Conservation (phyloP, 2,888 invertebrate genomes). For the Thera obeliscata region DNA sequence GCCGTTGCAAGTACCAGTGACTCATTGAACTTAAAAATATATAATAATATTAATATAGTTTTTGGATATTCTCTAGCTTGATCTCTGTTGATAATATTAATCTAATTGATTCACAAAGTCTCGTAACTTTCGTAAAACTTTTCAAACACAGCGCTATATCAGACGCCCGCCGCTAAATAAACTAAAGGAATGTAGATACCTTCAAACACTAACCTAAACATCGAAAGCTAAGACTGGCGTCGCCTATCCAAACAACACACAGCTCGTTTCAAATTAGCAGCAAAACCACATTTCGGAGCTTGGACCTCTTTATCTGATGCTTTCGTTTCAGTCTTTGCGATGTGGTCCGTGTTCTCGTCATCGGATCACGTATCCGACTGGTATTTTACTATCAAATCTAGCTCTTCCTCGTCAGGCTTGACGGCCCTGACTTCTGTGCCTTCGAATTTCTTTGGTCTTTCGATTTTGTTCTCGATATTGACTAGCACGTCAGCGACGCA, state of each 20-base stretch:
- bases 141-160: background rate
- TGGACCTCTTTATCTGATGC: slow-evolving; percentile 65
- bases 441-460: slow-evolving; percentile 72
- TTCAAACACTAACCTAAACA: slow-evolving; percentile 27
- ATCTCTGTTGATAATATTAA: background rate
- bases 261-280: slow-evolving; percentile 75
- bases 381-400: slow-evolving; percentile 79
- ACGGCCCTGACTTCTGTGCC: slow-evolving; percentile 67
- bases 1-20: slow-evolving; percentile 36
- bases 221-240: slow-evolving; percentile 67
- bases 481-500: slow-evolving; percentile 76
- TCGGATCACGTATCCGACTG: slow-evolving; percentile 84
- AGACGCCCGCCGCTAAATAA: slow-evolving; percentile 15
- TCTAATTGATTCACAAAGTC: background rate
- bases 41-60: too few relatives aligned
- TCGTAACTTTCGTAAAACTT: background rate
- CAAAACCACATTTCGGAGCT: slow-evolving; percentile 71
- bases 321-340: slow-evolving; percentile 68
- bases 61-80: too few relatives aligned
- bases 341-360: slow-evolving; percentile 60
- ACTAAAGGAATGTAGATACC: slow-evolving; percentile 31
- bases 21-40: background rate
- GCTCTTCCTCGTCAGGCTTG: slow-evolving; percentile 73
- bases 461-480: slow-evolving; percentile 76
- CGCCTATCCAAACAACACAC: slow-evolving; percentile 79